Evolutionary conservation across 2,113 vertebrate genomes (phyloP), one percentile per base, ranked within the genome.

Genomic region (Catharus fuscescens): DNA sequence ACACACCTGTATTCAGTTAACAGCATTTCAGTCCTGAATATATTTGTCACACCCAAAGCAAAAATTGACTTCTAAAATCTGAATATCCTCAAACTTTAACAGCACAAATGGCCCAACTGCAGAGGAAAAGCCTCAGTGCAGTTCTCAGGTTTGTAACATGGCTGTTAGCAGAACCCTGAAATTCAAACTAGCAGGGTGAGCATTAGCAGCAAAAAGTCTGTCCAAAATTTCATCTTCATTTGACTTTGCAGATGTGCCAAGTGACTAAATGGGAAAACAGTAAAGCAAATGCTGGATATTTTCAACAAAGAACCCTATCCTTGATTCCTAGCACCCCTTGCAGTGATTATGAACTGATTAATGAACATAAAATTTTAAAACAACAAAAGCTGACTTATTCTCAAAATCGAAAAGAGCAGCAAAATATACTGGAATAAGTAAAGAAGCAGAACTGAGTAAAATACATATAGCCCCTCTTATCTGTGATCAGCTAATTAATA

Each of bases 231-330:
- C 65, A 82, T n/a, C 14, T 70, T 42, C 16, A 14, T 69, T 87
- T n/a, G 78, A 25, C 17, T 73, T 73, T 70, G 36, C 47, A 87
- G 54, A 25, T 2, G 1, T 40, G 13, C 12, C 60, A 70, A 2
- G 1, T 72, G 26, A 52, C 16, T 40, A 2, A 69, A 18, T 1
- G 1, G 23, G 7, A 74, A 25, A 80, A 18, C 0, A 59, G 15
- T 9, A 59, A 80, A 44, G 6, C 6, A 65, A 89, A 66, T 34
- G 5, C 19, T 40, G 50, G 64, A 12, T 42, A 32, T 8, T 78
- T 70, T 56, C 28, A 77, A 8, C 7, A 66, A 44, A 89, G 21
- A n/a, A 21, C 3, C 12, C 26, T 25, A 3, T 18, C 16, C 42
- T 69, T 15, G 14, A 6, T 18, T 2, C 21, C 36, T 50, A 74